Base-by-base conservation (phyloP, 2,113 vertebrate genomes). In the Cercocebus atys region DNA sequence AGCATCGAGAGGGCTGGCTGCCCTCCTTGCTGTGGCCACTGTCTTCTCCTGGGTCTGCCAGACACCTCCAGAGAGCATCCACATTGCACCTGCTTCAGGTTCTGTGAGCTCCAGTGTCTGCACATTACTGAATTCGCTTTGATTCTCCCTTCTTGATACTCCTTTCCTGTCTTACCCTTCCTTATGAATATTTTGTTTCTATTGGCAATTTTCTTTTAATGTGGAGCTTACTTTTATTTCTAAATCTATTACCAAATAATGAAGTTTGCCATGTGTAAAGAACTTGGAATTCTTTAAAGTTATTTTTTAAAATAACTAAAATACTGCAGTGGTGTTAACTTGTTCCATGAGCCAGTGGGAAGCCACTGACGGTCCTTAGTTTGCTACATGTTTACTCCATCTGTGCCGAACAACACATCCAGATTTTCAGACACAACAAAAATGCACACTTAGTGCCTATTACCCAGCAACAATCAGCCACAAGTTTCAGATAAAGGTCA, bases 401-500 rank as follows among this genome's bases (percentile, higher is more conserved):
- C 72, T 7, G 1, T 4, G 2, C 18, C 35, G 32, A 32, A 75
- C 25, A 30, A 27, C 1, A 50, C 83, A 52, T 23, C 10, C 70
- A 84, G 38, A 85, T 64, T 25, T 59, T 90, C 70, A 85, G 78
- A 91, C 93, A 88, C 78, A 70, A 89, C 97, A 94, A 94, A 87
- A 96, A 89, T 73, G 79, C 88, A 93, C 80, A 52, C 84, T 96
- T 52, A 90, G 68, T 72, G 43, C 50, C 97, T 5, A 0, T 92
- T 87, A 79, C 90, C 94, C 97, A 96, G 97, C 98, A 96, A 70
- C 0, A 57, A 92, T 64, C 96, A 98, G 90, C 97, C 96, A 97
- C 95, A 97, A 97, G 94, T 76, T 98, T 87, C 98, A 94, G 52
- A 81, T 93, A 99, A 99, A 99, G 98, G 98, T 98, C 98, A 99